phyloP scores from a whole-genome alignment of 2,797 vertebrate genomes.

The Phataginus tetradactyla region DNA sequence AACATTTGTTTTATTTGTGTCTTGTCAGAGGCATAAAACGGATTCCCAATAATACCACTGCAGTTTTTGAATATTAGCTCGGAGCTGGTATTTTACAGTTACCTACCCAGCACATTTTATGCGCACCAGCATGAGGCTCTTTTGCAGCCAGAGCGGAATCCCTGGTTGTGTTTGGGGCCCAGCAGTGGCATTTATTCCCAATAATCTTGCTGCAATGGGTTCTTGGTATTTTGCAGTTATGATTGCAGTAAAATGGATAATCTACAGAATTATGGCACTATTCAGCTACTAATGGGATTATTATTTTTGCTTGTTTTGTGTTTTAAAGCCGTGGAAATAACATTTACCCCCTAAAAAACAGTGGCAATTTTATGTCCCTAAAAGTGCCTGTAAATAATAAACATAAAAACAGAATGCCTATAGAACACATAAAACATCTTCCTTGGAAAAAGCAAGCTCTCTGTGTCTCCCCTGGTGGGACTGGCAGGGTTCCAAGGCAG shows the following conservation, averaged over 20 bases:
- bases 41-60: accelerated
- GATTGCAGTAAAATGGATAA: not conserved
- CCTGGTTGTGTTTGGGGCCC: not conserved
- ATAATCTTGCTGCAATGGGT: not conserved
- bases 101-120: accelerated
- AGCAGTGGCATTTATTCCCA: not conserved
- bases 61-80: accelerated
- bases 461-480: not conserved
- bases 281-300: slow-evolving; percentile 34
- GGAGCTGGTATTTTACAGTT: accelerated
- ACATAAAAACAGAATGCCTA: not conserved
- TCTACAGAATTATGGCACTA: not conserved
- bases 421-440: not conserved
- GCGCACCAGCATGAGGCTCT: accelerated
- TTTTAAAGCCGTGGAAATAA: slow-evolving; percentile 55
- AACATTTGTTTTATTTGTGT: not conserved
- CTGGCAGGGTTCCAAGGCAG: not conserved
- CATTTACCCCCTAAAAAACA: slow-evolving; percentile 36
- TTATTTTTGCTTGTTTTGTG: not conserved
- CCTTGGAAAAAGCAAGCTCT: slow-evolving; percentile 45
- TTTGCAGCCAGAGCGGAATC: not conserved
- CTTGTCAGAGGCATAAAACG: not conserved
- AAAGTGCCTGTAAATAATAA: slow-evolving; percentile 22
- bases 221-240: not conserved
- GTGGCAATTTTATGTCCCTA: slow-evolving; percentile 28